These are phyloP conservation scores for Fundulus diaphanus DNA, from an alignment of 2,797 vertebrate species.

Conservation along the genomic window DNA sequence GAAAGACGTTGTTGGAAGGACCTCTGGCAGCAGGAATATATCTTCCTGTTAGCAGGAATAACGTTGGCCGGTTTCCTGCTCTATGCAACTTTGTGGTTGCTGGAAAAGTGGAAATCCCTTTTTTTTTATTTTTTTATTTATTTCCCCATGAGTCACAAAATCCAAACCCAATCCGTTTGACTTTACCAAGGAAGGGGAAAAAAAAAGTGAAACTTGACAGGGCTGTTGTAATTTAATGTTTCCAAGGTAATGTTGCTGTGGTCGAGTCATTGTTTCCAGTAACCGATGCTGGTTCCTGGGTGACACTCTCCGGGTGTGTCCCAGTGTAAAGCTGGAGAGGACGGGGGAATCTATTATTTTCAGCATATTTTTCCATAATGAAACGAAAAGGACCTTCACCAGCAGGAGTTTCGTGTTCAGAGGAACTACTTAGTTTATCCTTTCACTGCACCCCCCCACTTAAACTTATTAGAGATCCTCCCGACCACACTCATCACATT, in stretches of 20 bases:
- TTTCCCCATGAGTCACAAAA: constrained; percentile 17
- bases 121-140: background rate
- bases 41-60: constrained; percentile 29
- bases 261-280: constrained; percentile 25
- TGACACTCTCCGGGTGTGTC: constrained; percentile 12
- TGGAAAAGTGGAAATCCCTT: background rate
- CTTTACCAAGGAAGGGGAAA: background rate
- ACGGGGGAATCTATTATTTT: constrained; percentile 61
- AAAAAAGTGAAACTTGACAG: constrained; percentile 9
- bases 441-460: background rate
- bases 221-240: background rate
- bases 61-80: constrained; percentile 14
- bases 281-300: constrained; percentile 21
- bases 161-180: background rate
- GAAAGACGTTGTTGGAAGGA: background rate
- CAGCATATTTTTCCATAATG: background rate
- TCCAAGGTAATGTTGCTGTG: background rate
- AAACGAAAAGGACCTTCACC: background rate
- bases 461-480: background rate
- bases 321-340: constrained; percentile 22
- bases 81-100: background rate
- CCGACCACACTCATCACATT: background rate
- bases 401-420: background rate
- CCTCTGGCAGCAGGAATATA: constrained; percentile 3
- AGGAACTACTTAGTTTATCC: background rate